These are phyloP conservation scores for Pelagia noctiluca DNA, from an alignment of 30 jellyfish, hydroid and myxozoan genomes.

Conservation along the genomic window DNA sequence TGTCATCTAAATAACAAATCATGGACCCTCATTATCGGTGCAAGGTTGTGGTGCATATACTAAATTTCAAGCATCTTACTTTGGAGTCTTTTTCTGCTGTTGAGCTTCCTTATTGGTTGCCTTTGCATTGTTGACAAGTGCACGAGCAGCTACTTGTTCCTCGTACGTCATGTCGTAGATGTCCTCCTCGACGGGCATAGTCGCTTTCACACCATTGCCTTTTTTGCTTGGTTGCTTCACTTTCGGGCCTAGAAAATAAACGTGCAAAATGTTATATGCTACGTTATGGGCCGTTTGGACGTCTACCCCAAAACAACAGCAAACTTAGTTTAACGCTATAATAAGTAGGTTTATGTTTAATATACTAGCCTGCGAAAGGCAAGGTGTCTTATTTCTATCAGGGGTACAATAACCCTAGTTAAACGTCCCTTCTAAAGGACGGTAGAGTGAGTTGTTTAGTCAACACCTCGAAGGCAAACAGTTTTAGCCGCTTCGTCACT, in stretches of 20 bases:
- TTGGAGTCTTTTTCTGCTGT: background rate
- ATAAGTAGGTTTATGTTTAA: background rate
- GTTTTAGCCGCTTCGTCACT: too few relatives aligned
- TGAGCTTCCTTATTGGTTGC: slow-evolving; percentile 13
- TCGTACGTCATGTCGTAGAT: slow-evolving; percentile 84
- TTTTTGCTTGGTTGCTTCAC: background rate
- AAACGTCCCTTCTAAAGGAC: background rate
- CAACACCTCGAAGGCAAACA: too few relatives aligned
- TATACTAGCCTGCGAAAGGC: background rate
- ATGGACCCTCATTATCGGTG: too few relatives aligned
- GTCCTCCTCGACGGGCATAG: slow-evolving; percentile 55
- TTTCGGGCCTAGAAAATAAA: slow-evolving; percentile 1
- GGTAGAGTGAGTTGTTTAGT: too few relatives aligned
- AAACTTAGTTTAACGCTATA: too few relatives aligned
- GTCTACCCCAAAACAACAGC: background rate
- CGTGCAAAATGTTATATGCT: background rate
- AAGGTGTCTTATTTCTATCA: background rate
- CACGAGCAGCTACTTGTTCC: slow-evolving; percentile 46
- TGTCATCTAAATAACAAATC: too few relatives aligned
- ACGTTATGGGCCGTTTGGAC: background rate
- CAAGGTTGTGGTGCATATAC: too few relatives aligned
- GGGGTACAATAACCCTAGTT: background rate
- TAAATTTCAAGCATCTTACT: too few relatives aligned
- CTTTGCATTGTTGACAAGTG: background rate
- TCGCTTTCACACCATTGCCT: background rate